Base-by-base conservation (phyloP, 1,140 invertebrate genomes). In the Magallana gigas region DNA sequence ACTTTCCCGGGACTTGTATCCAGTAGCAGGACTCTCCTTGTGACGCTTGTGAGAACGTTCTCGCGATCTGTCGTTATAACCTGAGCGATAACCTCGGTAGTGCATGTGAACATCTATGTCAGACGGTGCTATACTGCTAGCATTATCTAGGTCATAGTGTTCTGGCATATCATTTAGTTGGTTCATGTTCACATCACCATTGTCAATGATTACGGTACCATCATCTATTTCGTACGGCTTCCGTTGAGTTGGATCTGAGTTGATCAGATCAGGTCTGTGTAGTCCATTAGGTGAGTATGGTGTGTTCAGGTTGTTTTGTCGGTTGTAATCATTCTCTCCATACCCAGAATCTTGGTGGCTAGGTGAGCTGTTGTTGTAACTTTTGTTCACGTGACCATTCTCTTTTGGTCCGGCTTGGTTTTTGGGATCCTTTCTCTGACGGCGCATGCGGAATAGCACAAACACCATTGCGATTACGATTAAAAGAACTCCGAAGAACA, bases 61-160 rank as follows among this genome's bases (percentile, higher is more conserved):
- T 18, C 83, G 81, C 60, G 80, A 57, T 56, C 64, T 62, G 62
- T 88, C 57, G 62, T 23, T 81, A 86, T 57, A 88, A n/a, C 95
- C 95, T 97, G 93, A 97, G 94, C 95, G 97, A 97, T 90, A 98
- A 59, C 94, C 98, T 95, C 99, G 98, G 93, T 99, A 99, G 94
- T 99, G 98, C 92, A 98, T 98, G 1, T 98, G 98, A 88, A 99
- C 98, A 93, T 99, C 98, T 76, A 99, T 99, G 94, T 99, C 98
- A 12, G 98, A 98, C 0, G 98, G 98, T 0, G 98, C 98, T 90
- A 99, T 99, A 0, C 98, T 98, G 94, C 98, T 98, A 0, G 98
- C 98, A 95, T 99, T 99, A 94, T 99, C 98, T 84, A 99, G 95
- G 94, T 99, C 98, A 92, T 99, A 99, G 93, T 98, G 98, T 93